These are phyloP conservation scores for Colaptes auratus DNA, from an alignment of 2,113 vertebrate genomes.

Conservation along the genomic window DNA sequence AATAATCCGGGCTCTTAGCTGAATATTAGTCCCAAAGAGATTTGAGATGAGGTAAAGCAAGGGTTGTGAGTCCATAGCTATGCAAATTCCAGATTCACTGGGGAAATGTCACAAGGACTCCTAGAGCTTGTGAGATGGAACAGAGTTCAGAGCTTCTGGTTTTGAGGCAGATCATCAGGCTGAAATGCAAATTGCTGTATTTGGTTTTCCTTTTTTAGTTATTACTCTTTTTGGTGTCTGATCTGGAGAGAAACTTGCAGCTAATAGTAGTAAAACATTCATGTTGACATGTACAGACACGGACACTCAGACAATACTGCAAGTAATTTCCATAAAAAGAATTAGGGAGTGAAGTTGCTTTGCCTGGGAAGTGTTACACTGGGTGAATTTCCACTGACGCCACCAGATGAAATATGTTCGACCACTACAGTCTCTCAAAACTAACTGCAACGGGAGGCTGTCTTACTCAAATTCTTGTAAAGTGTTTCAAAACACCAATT, in stretches of 20 bases:
- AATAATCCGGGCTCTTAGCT: conserved; percentile 52
- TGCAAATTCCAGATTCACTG: conserved; percentile 60
- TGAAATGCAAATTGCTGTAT: conserved; percentile 42
- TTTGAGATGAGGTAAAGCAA: conserved; percentile 55
- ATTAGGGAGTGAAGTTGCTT: conserved; percentile 10
- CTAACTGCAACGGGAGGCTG: background rate
- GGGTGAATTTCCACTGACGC: conserved; percentile 34
- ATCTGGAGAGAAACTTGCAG: conserved; percentile 12
- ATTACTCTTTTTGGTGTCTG: background rate
- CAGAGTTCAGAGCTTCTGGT: conserved; percentile 53
- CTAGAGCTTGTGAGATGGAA: conserved; percentile 40
- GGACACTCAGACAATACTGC: conserved; percentile 22
- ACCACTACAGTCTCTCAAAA: background rate
- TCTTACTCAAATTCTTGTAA: background rate
- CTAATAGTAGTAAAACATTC: conserved; percentile 35
- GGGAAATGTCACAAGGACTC: background rate
- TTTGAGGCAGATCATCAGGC: conserved; percentile 33
- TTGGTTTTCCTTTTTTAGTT: conserved; percentile 44
- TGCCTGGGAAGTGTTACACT: conserved; percentile 16
- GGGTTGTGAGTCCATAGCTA: conserved; percentile 48
- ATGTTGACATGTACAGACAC: conserved; percentile 29
- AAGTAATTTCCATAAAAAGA: conserved; percentile 56
- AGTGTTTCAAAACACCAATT: background rate
- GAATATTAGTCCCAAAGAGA: conserved; percentile 36
- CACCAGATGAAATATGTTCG: background rate